phyloP scores from a whole-genome alignment of 2,113 vertebrate species.

The Morone saxatilis region DNA sequence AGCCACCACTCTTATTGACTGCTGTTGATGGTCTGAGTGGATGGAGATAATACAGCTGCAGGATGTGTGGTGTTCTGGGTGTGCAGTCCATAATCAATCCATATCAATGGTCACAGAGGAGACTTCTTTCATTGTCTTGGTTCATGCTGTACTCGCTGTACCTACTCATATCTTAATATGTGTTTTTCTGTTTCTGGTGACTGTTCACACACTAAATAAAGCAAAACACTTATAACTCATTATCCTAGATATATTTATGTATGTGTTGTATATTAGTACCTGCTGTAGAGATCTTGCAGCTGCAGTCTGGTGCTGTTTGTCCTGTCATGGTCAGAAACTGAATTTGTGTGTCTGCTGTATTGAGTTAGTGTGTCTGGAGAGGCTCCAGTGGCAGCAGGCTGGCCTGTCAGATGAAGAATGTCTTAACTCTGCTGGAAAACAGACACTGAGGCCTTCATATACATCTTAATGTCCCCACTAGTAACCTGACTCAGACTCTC shows the following conservation, averaged over 20 bases:
- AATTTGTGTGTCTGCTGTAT: neutral
- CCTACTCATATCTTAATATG: neutral
- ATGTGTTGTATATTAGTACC: neutral
- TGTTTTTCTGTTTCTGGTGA: neutral
- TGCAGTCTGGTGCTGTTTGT: neutral
- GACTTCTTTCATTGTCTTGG: neutral
- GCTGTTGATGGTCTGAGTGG: neutral
- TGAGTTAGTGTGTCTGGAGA: slow-evolving; percentile 24
- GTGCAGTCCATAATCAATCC: neutral
- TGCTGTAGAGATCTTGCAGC: neutral
- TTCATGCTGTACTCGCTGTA: neutral
- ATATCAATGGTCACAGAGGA: neutral
- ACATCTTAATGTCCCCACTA: neutral
- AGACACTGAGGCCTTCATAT: neutral
- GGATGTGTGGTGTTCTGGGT: neutral
- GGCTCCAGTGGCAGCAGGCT: neutral
- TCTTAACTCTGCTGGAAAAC: neutral
- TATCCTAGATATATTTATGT: neutral
- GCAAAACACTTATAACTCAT: neutral
- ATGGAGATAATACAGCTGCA: neutral
- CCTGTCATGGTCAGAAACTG: neutral
- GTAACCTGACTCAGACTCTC: neutral
- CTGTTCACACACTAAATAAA: too few relatives aligned
- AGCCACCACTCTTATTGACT: neutral
- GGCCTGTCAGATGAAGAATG: neutral